Evolutionary conservation across 2,113 vertebrate species (phyloP), one percentile per base, ranked within the genome.

Genomic region (Tretioscincus oriximinensis): DNA sequence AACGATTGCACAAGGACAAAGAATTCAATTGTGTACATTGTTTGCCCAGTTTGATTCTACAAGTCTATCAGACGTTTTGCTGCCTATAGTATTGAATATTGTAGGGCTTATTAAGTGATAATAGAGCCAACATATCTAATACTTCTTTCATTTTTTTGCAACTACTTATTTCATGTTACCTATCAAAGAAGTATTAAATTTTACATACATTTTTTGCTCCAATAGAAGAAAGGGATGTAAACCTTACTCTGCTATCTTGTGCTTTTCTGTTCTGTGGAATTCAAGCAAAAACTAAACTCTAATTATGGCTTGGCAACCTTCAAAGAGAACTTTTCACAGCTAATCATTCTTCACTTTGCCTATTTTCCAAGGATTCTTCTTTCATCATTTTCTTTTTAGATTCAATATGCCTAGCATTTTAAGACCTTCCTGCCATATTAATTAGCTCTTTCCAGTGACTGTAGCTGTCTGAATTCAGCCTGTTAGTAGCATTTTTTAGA

Each of bases 121-220:
- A 35, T 64, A 14, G 26, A 26, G 54, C 21, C 11, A 80, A 45
- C 35, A 41, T n/a, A 35, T n/a, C 31, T 31, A 65, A 73, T 73
- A 49, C 73, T 47, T 24, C 22, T 54, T 47, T 20, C n/a, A 28
- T 65, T 22, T 26, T 26, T 72, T 73, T 47, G 24, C 71, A 73
- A 80, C 51, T 51, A 51, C 51, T 64, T 45, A 85, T 2, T 82
- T 2, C 66, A 0, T 31, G 7, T 81, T 51, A 67, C 75, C 72
- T 61, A 85, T 74, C 18, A 80, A 84, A 10, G 49, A 28, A 72
- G 83, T 74, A 61, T 74, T 70, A 90, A 90, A 85, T 72, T 85
- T 81, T 85, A 77, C 60, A 76, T 66, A 71, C 0, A 81, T 65
- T 76, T 11, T 81, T 76, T 49, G 3, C 60, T 70, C n/a, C 24